Percentiles rank a stretch among this genome's conserved stretches.
Conservation (phyloP, 2,797 vertebrate species). For the Anabacerthia variegaticeps region DNA sequence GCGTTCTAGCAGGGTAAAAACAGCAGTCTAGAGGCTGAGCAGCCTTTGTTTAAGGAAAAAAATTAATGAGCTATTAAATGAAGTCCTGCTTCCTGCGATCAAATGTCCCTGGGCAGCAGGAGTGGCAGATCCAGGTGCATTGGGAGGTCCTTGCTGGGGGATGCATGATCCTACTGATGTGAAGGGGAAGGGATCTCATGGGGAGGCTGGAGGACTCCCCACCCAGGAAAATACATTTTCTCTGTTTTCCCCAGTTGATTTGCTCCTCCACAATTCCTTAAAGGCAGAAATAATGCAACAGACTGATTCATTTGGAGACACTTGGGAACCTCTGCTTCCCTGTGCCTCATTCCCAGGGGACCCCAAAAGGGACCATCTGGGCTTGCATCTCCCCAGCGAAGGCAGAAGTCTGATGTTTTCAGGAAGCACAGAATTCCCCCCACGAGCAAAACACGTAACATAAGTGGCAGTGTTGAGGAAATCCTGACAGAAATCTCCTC, state of each 20-base stretch:
- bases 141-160: rapidly evolving
- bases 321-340: background rate
- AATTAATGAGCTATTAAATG: conserved; percentile 48
- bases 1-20: background rate
- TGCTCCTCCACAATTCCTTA: background rate
- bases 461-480: background rate
- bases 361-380: background rate
- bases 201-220: background rate
- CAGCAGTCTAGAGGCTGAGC: background rate
- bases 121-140: background rate
- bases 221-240: background rate
- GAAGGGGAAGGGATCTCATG: background rate
- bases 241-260: background rate
- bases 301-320: background rate
- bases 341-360: background rate
- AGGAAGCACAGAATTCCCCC: background rate
- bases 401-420: background rate
- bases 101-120: background rate
- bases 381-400: background rate
- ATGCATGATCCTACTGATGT: background rate
- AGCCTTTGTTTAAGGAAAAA: conserved; percentile 51
- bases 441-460: rapidly evolving
- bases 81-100: background rate
- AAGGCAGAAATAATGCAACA: background rate
- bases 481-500: background rate